phyloP scores from a whole-genome alignment of 2,888 invertebrate species.

The Phlogophora meticulosa region DNA sequence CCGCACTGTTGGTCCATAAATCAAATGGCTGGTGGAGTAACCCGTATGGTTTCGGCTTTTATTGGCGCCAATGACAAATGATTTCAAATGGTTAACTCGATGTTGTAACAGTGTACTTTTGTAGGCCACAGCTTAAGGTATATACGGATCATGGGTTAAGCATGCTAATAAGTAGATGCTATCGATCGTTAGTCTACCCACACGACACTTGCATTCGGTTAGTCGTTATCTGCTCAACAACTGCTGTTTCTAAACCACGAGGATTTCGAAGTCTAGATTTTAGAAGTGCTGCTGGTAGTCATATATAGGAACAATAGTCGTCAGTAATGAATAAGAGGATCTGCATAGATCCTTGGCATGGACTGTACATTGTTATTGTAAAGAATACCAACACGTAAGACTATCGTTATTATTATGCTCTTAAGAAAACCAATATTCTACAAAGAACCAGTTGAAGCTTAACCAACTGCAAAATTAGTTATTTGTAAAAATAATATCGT shows the following conservation, averaged over 20 bases:
- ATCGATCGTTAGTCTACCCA: slow-evolving; percentile 26
- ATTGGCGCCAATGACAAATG: slow-evolving; percentile 73
- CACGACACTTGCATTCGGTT: slow-evolving; percentile 4
- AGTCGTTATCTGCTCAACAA: not conserved
- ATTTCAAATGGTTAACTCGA: slow-evolving; percentile 65
- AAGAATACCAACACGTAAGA: slow-evolving; percentile 5
- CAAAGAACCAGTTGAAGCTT: slow-evolving; percentile 34
- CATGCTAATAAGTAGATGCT: slow-evolving; percentile 39
- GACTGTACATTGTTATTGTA: slow-evolving; percentile 16
- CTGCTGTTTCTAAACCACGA: not conserved
- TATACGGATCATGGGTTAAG: slow-evolving; percentile 48
- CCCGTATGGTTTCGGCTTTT: slow-evolving; percentile 66
- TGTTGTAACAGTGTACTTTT: slow-evolving; percentile 60
- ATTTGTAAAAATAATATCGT: slow-evolving; percentile 29
- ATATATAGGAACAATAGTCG: not conserved
- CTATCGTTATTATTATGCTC: slow-evolving; percentile 5
- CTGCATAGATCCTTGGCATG: slow-evolving; percentile 33
- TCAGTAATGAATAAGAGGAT: not conserved
- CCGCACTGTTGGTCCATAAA: slow-evolving; percentile 72
- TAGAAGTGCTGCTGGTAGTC: not conserved
- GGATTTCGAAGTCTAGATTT: not conserved
- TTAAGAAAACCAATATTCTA: slow-evolving; percentile 13
- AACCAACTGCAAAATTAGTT: slow-evolving; percentile 30
- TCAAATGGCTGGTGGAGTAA: slow-evolving; percentile 75
- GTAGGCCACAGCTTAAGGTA: slow-evolving; percentile 43